These are phyloP conservation scores for Asarcornis scutulata DNA, from an alignment of 2,113 vertebrate species.

Conservation along the genomic window DNA sequence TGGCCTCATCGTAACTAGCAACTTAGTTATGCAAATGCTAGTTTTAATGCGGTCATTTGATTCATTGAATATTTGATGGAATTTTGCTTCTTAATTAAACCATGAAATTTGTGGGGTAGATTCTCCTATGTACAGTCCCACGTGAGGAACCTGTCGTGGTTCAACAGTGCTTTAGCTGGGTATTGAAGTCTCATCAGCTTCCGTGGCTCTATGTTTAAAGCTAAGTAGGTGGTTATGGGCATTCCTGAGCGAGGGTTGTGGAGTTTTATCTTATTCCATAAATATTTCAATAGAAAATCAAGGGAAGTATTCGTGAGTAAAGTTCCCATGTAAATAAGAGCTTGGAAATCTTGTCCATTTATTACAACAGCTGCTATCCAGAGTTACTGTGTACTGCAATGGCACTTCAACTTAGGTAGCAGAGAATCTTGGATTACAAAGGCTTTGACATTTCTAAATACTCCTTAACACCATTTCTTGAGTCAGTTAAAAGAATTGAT, in stretches of 20 bases:
- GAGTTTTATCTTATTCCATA: not conserved
- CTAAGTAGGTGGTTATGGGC: not conserved
- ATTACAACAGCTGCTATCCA: not conserved
- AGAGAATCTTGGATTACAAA: not conserved
- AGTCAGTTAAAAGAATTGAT: not conserved
- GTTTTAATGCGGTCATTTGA: not conserved
- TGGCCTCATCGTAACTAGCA: not conserved
- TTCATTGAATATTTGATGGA: not conserved
- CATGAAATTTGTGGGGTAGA: not conserved
- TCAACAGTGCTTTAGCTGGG: not conserved
- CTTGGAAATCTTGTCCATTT: not conserved
- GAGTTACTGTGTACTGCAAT: not conserved
- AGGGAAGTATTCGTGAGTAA: not conserved
- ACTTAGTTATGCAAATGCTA: not conserved
- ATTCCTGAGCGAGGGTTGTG: not conserved
- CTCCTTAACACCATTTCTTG: not conserved
- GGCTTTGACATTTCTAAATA: not conserved
- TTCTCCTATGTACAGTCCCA: not conserved
- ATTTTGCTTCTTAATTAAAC: not conserved
- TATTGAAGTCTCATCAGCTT: not conserved
- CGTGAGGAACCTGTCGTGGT: not conserved
- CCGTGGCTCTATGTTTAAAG: not conserved
- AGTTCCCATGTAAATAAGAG: not conserved
- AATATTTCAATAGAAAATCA: conserved; percentile 1
- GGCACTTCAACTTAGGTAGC: not conserved